Conservation (phyloP, 1,140 invertebrate species). For the Pseudomyrmex flavicornis region DNA sequence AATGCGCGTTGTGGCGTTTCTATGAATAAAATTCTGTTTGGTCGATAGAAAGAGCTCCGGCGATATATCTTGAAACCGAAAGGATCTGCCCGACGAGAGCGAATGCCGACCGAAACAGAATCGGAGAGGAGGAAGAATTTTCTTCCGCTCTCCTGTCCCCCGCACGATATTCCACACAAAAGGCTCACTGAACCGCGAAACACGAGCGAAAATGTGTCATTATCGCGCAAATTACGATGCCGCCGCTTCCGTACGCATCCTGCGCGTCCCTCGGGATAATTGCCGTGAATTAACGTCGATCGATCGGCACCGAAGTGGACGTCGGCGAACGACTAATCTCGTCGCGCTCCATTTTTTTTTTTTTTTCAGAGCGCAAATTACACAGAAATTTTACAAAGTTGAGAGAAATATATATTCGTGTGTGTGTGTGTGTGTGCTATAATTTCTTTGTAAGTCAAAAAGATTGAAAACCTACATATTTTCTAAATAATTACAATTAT, state of each 20-base stretch:
- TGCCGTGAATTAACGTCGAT: conserved; percentile 44
- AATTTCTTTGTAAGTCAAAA: too few relatives aligned
- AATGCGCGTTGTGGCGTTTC: background rate
- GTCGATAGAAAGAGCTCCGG: conserved; percentile 45
- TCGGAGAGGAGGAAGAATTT: background rate
- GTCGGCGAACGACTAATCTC: conserved; percentile 10
- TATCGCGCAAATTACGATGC: conserved; percentile 39
- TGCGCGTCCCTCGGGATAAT: conserved; percentile 49
- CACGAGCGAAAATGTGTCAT: conserved; percentile 30
- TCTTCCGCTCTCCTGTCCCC: background rate
- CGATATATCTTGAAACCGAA: conserved; percentile 7
- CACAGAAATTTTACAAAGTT: background rate
- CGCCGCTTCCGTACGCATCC: conserved; percentile 45
- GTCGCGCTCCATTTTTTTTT: conserved; percentile 1
- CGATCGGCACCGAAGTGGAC: conserved; percentile 25
- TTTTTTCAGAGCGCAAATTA: conserved; percentile 14
- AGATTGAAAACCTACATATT: too few relatives aligned
- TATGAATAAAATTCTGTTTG: conserved; percentile 65
- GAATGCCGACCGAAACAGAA: background rate
- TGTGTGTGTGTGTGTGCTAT: background rate
- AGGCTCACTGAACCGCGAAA: conserved; percentile 32
- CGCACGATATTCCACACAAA: conserved; percentile 25
- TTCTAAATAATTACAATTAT: too few relatives aligned
- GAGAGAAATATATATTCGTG: background rate
- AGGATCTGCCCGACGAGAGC: conserved; percentile 17